Base-by-base conservation (phyloP, 2,113 vertebrate genomes). In the Calonectris borealis region DNA sequence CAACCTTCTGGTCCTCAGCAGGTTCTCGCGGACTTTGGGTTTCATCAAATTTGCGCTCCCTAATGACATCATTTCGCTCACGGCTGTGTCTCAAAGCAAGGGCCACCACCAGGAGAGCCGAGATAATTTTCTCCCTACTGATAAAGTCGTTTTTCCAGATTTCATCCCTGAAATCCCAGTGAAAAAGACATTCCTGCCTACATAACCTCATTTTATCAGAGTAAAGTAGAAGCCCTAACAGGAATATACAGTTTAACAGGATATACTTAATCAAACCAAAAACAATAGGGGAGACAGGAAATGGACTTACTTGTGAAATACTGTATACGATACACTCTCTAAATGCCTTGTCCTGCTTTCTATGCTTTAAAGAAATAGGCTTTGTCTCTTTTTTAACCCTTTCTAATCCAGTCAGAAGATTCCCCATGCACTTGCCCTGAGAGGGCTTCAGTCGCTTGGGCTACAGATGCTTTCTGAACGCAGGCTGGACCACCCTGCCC, bases 171-270 rank as follows among this genome's bases (percentile, higher is more conserved):
- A 88, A 92, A 60, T 54, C 52, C 83, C 29, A 60, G 8, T 13
- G 68, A 64, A 86, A n/a, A 80, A 65, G 29, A 78, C 48, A 64
- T 34, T 70, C 65, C 44, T 70, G 51, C 36, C 71, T 79, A 61
- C 81, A 66, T 54, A 94, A 93, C 92, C 93, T 96, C 94, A 17
- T 95, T 97, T 98, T 96, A 98, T 97, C 96, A 89, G 93, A 95
- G 94, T 60, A 58, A 97, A 97, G 94, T 90, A 83, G 86, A 93
- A 97, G 95, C 92, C 95, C 73, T 95, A 97, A 98, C 98, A 98
- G 98, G 98, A 98, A 98, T 98, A 98, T 97, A 98, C 98, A 97
- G 97, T 98, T 98, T 96, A 98, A 98, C 98, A 99, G 98, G 98
- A 99, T 98, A 97, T 40, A 98, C 97, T 98, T 98, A 94, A 98